Percentiles rank a stretch among this genome's conserved stretches.
Evolutionary conservation across 2,888 invertebrate species (phyloP).

Genomic region (Flexamia atlantica): DNA sequence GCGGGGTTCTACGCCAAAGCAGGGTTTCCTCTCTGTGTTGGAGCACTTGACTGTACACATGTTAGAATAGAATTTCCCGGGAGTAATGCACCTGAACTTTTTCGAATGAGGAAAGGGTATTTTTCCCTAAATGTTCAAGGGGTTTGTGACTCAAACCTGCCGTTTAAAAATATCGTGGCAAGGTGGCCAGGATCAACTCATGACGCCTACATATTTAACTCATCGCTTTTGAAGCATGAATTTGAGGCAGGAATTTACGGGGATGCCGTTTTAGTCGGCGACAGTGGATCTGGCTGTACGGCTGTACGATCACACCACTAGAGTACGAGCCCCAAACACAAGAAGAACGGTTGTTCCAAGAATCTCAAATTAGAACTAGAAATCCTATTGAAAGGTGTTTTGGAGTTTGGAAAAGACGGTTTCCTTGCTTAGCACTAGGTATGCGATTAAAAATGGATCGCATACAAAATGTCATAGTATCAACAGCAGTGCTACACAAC

Average conservation of each 20-base stretch:
- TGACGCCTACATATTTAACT: constrained; percentile 62
- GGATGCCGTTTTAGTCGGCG: constrained; percentile 36
- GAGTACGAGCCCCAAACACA: neutral
- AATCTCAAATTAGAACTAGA: constrained; percentile 55
- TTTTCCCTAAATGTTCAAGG: constrained; percentile 71
- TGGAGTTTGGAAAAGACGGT: constrained; percentile 65
- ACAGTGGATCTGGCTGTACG: constrained; percentile 4
- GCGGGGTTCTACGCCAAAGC: constrained; percentile 33
- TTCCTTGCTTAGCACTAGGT: constrained; percentile 64
- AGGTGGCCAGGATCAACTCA: constrained; percentile 61
- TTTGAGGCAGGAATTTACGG: constrained; percentile 59
- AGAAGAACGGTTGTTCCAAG: constrained; percentile 60
- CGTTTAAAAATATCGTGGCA: constrained; percentile 60
- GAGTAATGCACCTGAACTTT: constrained; percentile 70
- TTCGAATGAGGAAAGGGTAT: constrained; percentile 70
- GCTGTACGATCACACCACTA: constrained; percentile 71
- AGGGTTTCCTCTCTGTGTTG: constrained; percentile 16
- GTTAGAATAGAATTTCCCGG: constrained; percentile 71
- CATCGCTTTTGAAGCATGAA: constrained; percentile 44
- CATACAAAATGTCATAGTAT: constrained; percentile 63
- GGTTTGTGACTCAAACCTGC: constrained; percentile 65
- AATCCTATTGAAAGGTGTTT: constrained; percentile 63
- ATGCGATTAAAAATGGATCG: constrained; percentile 62
- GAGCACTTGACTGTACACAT: constrained; percentile 71
- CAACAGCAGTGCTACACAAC: constrained; percentile 65